phyloP scores from a whole-genome alignment of 2,888 invertebrate genomes.

The Listrodromus nycthemerus region DNA sequence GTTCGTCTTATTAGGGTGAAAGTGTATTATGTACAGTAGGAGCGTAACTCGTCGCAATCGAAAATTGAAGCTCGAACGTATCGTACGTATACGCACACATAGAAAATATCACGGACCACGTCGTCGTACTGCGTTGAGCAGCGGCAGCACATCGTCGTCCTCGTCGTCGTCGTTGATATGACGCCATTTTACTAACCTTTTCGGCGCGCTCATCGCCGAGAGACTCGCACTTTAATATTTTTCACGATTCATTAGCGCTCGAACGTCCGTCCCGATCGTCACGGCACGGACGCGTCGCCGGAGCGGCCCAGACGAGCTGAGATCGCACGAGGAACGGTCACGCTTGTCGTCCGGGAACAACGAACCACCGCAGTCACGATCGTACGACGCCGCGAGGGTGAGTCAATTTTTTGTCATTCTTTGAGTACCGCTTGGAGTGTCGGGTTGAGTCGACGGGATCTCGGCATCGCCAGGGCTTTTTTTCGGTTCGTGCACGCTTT shows the following conservation, averaged over 20 bases:
- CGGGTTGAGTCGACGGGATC: background rate
- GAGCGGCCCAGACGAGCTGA: background rate
- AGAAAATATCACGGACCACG: slow-evolving; percentile 67
- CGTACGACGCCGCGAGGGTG: slow-evolving; percentile 41
- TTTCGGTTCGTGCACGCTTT: background rate
- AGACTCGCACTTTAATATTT: slow-evolving; percentile 47
- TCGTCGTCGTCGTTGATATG: slow-evolving; percentile 75
- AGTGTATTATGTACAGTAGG: slow-evolving; percentile 43
- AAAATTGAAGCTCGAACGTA: slow-evolving; percentile 19
- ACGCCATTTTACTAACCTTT: slow-evolving; percentile 85
- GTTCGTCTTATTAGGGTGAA: background rate
- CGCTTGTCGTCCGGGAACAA: background rate
- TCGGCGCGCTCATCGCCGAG: slow-evolving; percentile 76
- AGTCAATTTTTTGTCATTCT: slow-evolving; percentile 16
- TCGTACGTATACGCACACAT: background rate
- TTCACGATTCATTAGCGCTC: slow-evolving; percentile 20
- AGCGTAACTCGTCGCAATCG: background rate
- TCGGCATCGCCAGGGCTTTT: background rate
- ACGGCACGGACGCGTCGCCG: slow-evolving; percentile 13
- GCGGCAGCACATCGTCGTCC: slow-evolving; percentile 50
- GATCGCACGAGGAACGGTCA: background rate
- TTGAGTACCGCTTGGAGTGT: background rate
- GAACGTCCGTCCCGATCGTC: slow-evolving; percentile 5
- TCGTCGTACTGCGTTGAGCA: slow-evolving; percentile 65
- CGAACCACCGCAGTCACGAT: background rate